A percentile compares a stretch with the other conserved stretches of the same genome.
Conservation (phyloP, 2,888 invertebrate genomes). For the Physocephala rufipes region DNA sequence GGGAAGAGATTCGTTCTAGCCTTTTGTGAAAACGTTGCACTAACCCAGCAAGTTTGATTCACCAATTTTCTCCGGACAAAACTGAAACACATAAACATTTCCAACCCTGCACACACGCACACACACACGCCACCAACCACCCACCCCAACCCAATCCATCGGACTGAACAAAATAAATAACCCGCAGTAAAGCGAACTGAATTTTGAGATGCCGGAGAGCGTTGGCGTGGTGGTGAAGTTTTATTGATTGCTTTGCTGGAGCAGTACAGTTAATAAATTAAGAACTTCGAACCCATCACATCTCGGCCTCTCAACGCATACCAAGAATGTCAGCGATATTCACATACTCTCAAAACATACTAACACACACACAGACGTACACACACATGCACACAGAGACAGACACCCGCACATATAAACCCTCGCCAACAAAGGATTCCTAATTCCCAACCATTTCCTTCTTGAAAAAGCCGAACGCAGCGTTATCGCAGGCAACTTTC, state of each 20-base stretch:
- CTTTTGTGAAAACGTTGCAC: constrained; percentile 7
- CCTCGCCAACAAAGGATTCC: not conserved
- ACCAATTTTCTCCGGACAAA: constrained; percentile 44
- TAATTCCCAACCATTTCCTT: constrained; percentile 11
- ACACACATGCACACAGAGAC: no score
- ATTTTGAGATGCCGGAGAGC: not conserved
- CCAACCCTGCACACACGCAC: constrained; percentile 38
- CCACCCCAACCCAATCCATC: no score
- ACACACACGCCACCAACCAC: no score
- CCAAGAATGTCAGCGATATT: constrained; percentile 4
- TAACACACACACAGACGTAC: not conserved
- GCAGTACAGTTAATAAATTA: constrained; percentile 45
- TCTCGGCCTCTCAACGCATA: not conserved
- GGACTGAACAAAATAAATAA: no score
- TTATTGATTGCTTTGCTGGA: constrained; percentile 40
- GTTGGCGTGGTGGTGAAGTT: not conserved
- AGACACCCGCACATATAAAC: not conserved
- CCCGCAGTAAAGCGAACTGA: no score
- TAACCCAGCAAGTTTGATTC: constrained; percentile 26
- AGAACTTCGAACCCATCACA: constrained; percentile 29
- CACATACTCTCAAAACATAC: constrained; percentile 15
- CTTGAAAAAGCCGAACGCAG: no score
- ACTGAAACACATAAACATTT: constrained; percentile 46
- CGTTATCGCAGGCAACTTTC: not conserved
- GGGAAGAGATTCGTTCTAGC: constrained; percentile 1